phyloP scores from a whole-genome alignment of 2,797 vertebrate genomes.

The Ibycter americanus region DNA sequence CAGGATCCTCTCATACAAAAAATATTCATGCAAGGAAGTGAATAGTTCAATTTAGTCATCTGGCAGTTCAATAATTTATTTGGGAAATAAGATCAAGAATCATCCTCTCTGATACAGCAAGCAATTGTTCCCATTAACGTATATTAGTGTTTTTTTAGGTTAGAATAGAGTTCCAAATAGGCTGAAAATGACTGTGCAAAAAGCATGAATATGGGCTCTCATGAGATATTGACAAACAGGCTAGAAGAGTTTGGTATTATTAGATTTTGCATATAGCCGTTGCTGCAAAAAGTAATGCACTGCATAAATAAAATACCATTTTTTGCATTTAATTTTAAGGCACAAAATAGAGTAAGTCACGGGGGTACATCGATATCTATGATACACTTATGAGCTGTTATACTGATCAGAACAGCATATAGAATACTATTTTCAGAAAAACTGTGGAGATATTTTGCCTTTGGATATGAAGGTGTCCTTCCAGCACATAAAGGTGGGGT shows the following conservation, averaged over 20 bases:
- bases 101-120: not conserved
- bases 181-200: conserved; percentile 47
- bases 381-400: conserved; percentile 28
- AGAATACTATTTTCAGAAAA: not conserved
- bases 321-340: conserved; percentile 62
- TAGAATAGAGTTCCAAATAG: conserved; percentile 34
- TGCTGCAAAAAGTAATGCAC: not conserved
- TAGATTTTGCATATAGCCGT: conserved; percentile 44
- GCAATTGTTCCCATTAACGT: conserved; percentile 41
- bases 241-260: not conserved
- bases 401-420: conserved; percentile 8
- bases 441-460: not conserved
- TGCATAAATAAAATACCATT: conserved; percentile 51
- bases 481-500: not conserved
- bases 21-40: not conserved
- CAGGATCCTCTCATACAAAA: not conserved
- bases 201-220: conserved; percentile 27
- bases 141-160: conserved; percentile 66
- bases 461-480: not conserved
- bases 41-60: conserved; percentile 42
- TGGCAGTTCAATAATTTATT: conserved; percentile 47
- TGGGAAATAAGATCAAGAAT: conserved; percentile 50
- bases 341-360: conserved; percentile 52
- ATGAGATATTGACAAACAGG: conserved; percentile 40
- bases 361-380: conserved; percentile 51